These are phyloP conservation scores for Sternarchorhynchus goeldii DNA, from an alignment of 2,797 vertebrate species.

Conservation along the genomic window DNA sequence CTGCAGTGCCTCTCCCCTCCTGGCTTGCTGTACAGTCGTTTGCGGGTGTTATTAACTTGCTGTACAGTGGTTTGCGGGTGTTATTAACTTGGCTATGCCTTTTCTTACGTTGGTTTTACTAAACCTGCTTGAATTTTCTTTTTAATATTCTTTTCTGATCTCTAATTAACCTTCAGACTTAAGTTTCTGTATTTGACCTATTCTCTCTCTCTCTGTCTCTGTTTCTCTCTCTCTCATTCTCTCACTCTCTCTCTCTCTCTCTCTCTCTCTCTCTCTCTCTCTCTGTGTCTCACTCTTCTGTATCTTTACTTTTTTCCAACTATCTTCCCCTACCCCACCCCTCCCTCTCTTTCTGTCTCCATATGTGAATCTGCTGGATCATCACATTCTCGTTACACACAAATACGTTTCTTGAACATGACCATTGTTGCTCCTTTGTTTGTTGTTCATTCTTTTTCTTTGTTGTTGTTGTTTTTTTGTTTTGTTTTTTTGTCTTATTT, in stretches of 20 bases:
- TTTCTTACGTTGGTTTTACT: conserved; percentile 69
- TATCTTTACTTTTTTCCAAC: conserved; percentile 61
- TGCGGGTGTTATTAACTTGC: conserved; percentile 75
- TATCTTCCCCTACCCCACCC: conserved; percentile 60
- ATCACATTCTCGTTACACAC: conserved; percentile 80
- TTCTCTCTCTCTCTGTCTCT: conserved; percentile 86
- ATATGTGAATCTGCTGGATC: conserved; percentile 85
- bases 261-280: conserved; percentile 54
- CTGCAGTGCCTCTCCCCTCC: conserved; percentile 56
- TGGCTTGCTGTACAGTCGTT: conserved; percentile 71
- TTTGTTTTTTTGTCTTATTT: conserved; percentile 42
- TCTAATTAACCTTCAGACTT: conserved; percentile 83
- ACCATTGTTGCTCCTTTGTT: too few species aligned
- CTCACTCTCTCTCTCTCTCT: conserved; percentile 33
- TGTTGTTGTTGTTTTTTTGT: neutral
- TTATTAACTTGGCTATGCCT: conserved; percentile 74
- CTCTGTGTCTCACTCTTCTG: conserved; percentile 69
- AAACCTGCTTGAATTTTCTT: conserved; percentile 72
- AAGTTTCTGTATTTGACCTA: conserved; percentile 93
- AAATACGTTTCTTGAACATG: conserved; percentile 14
- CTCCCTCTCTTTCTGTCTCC: conserved; percentile 47
- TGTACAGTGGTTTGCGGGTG: conserved; percentile 73
- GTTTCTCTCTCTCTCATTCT: conserved; percentile 65
- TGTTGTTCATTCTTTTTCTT: conserved; percentile 59
- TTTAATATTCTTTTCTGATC: conserved; percentile 66